A percentile compares a stretch with the other conserved stretches of the same genome.
Conservation (phyloP, 2,113 vertebrate genomes). For the Ciconia maguari region DNA sequence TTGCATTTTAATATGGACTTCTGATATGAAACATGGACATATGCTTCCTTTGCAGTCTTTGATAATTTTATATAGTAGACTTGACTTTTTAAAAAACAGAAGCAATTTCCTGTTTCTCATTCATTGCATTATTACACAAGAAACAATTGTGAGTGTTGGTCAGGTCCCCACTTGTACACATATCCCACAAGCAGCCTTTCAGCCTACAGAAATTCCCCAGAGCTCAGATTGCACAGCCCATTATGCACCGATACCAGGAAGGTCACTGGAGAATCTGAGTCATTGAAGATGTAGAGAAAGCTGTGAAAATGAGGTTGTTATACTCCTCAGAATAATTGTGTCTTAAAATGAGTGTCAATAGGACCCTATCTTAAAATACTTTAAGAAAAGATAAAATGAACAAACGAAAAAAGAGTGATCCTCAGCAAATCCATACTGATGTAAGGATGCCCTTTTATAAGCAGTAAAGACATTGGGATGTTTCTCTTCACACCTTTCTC, state of each 20-base stretch:
- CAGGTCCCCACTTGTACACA: background rate
- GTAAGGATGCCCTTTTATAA: background rate
- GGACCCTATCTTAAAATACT: background rate
- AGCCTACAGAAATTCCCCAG: background rate
- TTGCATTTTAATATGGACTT: background rate
- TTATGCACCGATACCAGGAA: background rate
- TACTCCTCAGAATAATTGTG: background rate
- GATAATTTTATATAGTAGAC: background rate
- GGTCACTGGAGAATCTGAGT: background rate
- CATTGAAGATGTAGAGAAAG: background rate
- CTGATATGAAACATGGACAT: background rate
- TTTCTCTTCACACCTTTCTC: background rate
- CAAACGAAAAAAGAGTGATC: background rate
- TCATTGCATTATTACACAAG: background rate
- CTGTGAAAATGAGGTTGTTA: background rate
- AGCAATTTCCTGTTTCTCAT: background rate
- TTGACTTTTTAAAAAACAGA: background rate
- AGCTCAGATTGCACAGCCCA: background rate
- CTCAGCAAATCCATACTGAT: background rate
- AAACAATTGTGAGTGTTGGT: background rate
- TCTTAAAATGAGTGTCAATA: background rate
- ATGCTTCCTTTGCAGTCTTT: background rate
- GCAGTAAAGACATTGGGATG: background rate
- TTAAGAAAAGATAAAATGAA: background rate
- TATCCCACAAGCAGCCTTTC: background rate